Base-by-base conservation (phyloP, 2,113 vertebrate genomes). In the Rynchops niger region DNA sequence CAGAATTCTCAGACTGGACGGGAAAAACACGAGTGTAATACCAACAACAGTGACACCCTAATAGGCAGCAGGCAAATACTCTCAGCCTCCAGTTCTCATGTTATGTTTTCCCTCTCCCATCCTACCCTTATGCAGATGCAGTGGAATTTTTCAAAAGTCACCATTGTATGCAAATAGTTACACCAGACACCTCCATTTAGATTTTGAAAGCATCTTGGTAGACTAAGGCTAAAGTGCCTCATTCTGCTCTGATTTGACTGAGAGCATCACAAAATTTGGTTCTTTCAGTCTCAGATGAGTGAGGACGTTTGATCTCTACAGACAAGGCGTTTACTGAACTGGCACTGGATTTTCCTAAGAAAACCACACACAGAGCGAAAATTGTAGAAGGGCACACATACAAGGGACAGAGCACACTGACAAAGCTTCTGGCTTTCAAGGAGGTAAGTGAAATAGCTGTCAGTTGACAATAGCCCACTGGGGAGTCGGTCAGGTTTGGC, bases 1-100 rank as follows among this genome's bases (percentile, higher is more conserved):
- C 98, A 32, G 99, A 99, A 86, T 97, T 98, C 22, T 98, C 98
- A 38, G 97, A 93, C 99, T 99, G 89, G 36, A 95, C 94, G 59
- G n/a, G 38, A 67, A 86, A 71, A 88, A 69, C 26, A 81, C 0
- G 0, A 85, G 34, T 8, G 13, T 88, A 81, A 74, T 11, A 81
- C 6, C 66, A 72, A 29, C 34, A 78, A 38, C 22, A 72, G 25
- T 5, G 71, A 74, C 15, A 40, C 15, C 38, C 52, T 27, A 26
- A 11, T 6, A 71, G 34, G 53, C 47, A 93, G 56, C 52, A 61
- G 5, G 9, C 32, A 70, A 79, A 56, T 10, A 70, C 19, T 7
- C 34, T 40, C n/a, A 22, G 18, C 27, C 34, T 53, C 34, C 26
- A 29, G 6, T 7, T 66, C 49, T 21, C 23, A 26, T 4, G 5